These are phyloP conservation scores for Podarcis lilfordi DNA, from an alignment of 2,797 vertebrate species.

Conservation along the genomic window DNA sequence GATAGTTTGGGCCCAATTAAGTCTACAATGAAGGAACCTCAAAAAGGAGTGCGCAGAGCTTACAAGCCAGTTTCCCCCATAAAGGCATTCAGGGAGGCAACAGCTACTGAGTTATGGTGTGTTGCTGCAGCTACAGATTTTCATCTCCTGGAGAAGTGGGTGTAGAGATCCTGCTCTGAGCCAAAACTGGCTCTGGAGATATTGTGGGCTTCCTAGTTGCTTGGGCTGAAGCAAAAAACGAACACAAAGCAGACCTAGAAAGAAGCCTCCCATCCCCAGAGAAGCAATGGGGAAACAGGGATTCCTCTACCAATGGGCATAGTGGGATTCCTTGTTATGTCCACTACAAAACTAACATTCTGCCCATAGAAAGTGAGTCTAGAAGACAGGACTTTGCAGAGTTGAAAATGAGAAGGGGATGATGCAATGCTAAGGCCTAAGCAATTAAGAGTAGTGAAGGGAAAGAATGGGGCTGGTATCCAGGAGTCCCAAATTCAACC, in stretches of 20 bases:
- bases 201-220: background rate
- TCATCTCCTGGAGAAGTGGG: background rate
- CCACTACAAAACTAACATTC: no score
- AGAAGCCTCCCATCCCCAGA: background rate
- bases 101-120: background rate
- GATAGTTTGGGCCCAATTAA: no score
- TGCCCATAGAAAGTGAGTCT: background rate
- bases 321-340: no score
- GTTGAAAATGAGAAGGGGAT: background rate
- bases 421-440: background rate
- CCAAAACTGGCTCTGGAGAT: background rate
- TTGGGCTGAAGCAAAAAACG: background rate
- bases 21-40: no score
- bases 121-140: background rate
- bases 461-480: background rate
- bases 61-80: background rate
- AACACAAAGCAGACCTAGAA: background rate
- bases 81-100: background rate
- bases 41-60: background rate
- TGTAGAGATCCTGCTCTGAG: no score
- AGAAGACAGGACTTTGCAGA: background rate
- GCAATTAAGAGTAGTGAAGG: background rate
- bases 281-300: background rate
- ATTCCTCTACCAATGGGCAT: background rate
- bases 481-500: background rate